Percentiles rank a stretch among this genome's conserved stretches.
Evolutionary conservation across 2,797 vertebrate species (phyloP).

Genomic region (Alosa sapidissima): DNA sequence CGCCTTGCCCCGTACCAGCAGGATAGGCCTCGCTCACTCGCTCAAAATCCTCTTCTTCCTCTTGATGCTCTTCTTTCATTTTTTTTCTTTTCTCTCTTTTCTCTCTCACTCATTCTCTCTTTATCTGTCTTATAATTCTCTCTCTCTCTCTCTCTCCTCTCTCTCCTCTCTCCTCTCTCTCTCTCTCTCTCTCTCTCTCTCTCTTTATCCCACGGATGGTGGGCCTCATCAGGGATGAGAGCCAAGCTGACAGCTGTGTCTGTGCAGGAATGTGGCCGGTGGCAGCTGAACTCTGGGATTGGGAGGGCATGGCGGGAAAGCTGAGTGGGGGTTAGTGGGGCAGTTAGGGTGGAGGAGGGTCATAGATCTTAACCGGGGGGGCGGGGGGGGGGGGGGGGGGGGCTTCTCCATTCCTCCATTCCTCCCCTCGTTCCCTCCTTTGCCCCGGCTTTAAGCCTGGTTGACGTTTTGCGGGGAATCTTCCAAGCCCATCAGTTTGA

Average conservation of each 20-base stretch:
- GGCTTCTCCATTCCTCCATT: slow-evolving; percentile 54
- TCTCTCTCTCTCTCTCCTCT: background rate
- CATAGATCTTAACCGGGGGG: slow-evolving; percentile 60
- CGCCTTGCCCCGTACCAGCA: background rate
- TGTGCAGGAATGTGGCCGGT: slow-evolving; percentile 71
- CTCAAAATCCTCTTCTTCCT: background rate
- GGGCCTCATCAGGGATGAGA: slow-evolving; percentile 58
- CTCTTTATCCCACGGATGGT: slow-evolving; percentile 29
- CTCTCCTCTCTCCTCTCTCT: background rate
- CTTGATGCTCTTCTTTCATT: background rate
- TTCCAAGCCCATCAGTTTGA: slow-evolving; percentile 59
- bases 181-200: slow-evolving; percentile 22
- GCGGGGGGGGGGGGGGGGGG: slow-evolving; percentile 49
- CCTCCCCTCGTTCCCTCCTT: background rate
- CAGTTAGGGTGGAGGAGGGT: slow-evolving; percentile 46
- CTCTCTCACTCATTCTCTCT: background rate
- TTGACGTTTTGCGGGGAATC: slow-evolving; percentile 70
- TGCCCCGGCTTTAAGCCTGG: slow-evolving; percentile 59
- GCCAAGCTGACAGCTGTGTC: slow-evolving; percentile 80
- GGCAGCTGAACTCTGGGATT: slow-evolving; percentile 69
- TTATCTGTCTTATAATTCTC: background rate
- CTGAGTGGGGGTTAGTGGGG: background rate
- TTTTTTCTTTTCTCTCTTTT: background rate
- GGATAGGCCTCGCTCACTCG: background rate
- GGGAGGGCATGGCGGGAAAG: slow-evolving; percentile 58